Evolutionary conservation across 2,797 vertebrate genomes (phyloP).

Genomic region (Vireo griseus): DNA sequence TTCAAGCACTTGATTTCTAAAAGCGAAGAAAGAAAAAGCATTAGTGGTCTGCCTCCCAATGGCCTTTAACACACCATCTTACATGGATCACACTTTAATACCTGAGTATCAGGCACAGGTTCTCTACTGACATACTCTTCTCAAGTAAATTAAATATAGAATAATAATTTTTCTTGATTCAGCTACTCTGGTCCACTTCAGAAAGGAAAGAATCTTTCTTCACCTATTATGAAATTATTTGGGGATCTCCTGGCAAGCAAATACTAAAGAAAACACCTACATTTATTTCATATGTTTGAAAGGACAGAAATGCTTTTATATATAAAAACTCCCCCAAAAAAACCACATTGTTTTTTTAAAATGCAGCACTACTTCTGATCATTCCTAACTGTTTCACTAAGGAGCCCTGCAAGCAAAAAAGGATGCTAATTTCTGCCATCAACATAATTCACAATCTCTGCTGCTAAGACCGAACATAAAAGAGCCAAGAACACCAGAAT

Average conservation of each 20-base stretch:
- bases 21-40: conserved; percentile 6
- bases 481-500: neutral
- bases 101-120: neutral
- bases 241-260: neutral
- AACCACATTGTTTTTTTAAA: neutral
- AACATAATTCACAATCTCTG: neutral
- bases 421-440: neutral
- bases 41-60: neutral
- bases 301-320: neutral
- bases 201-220: neutral
- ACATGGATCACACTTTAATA: neutral
- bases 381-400: neutral
- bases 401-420: neutral
- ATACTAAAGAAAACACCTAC: neutral
- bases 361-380: neutral
- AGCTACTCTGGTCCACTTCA: neutral
- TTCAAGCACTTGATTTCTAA: conserved; percentile 95
- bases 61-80: neutral
- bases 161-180: neutral
- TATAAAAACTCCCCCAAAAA: neutral
- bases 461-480: neutral
- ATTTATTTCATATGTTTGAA: neutral
- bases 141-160: neutral
- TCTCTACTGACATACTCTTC: neutral
- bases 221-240: neutral